phyloP scores from a whole-genome alignment of 1,140 invertebrate species.

The Drosophila busckii region DNA sequence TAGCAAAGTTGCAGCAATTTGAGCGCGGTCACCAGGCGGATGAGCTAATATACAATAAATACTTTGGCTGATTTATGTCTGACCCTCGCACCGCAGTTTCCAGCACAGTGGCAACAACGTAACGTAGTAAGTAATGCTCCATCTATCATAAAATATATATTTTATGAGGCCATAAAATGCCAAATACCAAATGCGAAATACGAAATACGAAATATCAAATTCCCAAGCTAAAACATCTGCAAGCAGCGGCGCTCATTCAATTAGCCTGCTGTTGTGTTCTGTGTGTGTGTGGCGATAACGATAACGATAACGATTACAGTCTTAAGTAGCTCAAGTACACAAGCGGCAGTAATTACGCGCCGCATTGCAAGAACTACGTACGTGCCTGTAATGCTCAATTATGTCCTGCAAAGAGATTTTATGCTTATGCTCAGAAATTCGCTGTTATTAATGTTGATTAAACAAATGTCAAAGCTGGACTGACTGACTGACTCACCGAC shows the following conservation, averaged over 20 bases:
- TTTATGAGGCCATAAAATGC: slow-evolving; percentile 25
- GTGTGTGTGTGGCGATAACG: slow-evolving; percentile 7
- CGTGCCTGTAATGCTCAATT: too few relatives aligned
- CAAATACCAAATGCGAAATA: slow-evolving; percentile 17
- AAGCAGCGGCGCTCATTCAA: slow-evolving; percentile 6
- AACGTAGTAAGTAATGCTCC: slow-evolving; percentile 11
- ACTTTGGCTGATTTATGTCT: slow-evolving; percentile 33
- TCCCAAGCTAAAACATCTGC: not conserved
- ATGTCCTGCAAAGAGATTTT: too few relatives aligned
- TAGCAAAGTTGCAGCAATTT: slow-evolving; percentile 5
- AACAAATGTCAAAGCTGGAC: too few relatives aligned
- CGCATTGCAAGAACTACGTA: too few relatives aligned
- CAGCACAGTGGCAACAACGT: not conserved
- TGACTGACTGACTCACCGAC: too few relatives aligned
- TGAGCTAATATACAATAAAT: slow-evolving; percentile 27
- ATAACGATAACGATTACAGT: not conserved
- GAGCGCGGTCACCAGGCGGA: too few relatives aligned
- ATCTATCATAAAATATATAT: slow-evolving; percentile 22
- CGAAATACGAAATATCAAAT: too few relatives aligned
- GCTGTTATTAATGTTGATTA: too few relatives aligned
- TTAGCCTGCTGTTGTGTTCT: slow-evolving; percentile 8
- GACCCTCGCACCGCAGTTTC: not conserved
- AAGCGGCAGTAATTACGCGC: too few relatives aligned
- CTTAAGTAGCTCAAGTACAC: too few relatives aligned
- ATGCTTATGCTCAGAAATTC: too few relatives aligned